Percentiles rank a stretch among this genome's conserved stretches.
These are phyloP conservation scores for Montipora capricornis DNA, from an alignment of 64 coral and sea anemone species.

Conservation along the genomic window DNA sequence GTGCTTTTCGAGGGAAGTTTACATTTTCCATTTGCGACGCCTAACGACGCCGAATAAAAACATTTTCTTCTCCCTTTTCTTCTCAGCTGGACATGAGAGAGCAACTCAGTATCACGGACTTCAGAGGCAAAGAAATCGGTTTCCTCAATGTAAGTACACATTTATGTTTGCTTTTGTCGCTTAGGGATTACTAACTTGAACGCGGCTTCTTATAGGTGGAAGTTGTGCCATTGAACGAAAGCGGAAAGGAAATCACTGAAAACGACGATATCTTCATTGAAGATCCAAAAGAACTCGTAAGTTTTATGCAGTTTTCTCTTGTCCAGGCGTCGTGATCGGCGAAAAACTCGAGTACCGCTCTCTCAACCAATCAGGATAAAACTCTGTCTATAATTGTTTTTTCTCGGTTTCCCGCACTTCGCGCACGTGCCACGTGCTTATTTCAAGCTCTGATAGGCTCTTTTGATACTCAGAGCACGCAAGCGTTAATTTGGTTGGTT, in stretches of 20 bases:
- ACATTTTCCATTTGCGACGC: not conserved
- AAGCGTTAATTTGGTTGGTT: no score
- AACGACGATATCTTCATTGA: conserved; percentile 95
- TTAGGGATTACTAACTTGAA: not conserved
- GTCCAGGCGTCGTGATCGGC: no score
- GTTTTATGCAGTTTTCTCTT: not conserved
- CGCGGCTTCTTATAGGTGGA: conserved; percentile 60
- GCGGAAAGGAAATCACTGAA: conserved; percentile 95
- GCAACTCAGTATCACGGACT: conserved; percentile 92
- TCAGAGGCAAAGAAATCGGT: conserved; percentile 89
- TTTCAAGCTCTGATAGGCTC: no score
- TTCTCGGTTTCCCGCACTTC: no score
- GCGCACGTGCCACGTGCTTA: no score
- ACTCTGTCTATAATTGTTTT: no score
- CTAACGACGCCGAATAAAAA: not conserved
- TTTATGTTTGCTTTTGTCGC: not conserved
- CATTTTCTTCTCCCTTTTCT: not conserved
- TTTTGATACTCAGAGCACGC: no score
- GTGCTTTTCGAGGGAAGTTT: not conserved
- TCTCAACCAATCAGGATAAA: no score
- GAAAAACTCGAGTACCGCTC: no score
- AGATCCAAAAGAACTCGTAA: conserved; percentile 83
- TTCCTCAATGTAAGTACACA: conserved; percentile 88
- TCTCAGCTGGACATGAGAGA: conserved; percentile 96
- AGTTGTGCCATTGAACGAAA: conserved; percentile 88